phyloP scores from a whole-genome alignment of 2,888 invertebrate species.

The Sphaeridia pumilis region DNA sequence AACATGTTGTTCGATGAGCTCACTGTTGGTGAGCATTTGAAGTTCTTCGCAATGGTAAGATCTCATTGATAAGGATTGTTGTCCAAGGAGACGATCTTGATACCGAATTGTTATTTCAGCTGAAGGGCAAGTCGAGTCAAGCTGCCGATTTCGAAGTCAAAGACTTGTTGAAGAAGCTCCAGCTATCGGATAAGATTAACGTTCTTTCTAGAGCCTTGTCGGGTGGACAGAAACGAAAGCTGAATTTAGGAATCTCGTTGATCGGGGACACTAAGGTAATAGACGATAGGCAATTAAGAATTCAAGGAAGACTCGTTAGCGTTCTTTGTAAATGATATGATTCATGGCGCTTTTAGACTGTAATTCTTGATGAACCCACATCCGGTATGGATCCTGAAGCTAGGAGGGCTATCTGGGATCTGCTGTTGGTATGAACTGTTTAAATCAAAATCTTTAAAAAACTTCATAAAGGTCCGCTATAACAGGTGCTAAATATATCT shows the following conservation, averaged over 20 bases:
- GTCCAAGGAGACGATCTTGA: too few relatives aligned
- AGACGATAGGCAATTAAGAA: too few relatives aligned
- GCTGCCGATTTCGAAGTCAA: conserved; percentile 47
- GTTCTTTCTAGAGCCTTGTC: conserved; percentile 55
- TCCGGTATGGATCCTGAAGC: conserved; percentile 48
- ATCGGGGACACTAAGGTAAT: conserved; percentile 55
- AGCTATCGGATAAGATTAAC: conserved; percentile 53
- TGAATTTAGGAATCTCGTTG: conserved; percentile 75
- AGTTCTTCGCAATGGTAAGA: conserved; percentile 64
- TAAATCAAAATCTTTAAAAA: too few relatives aligned
- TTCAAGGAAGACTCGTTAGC: too few relatives aligned
- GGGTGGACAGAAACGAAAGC: conserved; percentile 82
- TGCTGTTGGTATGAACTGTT: conserved; percentile 37
- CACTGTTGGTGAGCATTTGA: conserved; percentile 53
- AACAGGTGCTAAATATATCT: background rate
- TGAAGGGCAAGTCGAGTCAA: conserved; percentile 49
- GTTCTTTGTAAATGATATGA: background rate
- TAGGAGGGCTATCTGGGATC: conserved; percentile 40
- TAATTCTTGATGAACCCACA: conserved; percentile 47
- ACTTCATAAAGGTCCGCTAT: background rate
- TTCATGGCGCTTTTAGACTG: conserved; percentile 43
- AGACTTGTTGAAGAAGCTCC: conserved; percentile 50
- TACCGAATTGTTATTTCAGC: conserved; percentile 39
- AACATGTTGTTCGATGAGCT: conserved; percentile 56
- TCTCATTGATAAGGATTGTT: too few relatives aligned